Conservation (phyloP, 2,113 vertebrate genomes). For the Chaetura pelagica region DNA sequence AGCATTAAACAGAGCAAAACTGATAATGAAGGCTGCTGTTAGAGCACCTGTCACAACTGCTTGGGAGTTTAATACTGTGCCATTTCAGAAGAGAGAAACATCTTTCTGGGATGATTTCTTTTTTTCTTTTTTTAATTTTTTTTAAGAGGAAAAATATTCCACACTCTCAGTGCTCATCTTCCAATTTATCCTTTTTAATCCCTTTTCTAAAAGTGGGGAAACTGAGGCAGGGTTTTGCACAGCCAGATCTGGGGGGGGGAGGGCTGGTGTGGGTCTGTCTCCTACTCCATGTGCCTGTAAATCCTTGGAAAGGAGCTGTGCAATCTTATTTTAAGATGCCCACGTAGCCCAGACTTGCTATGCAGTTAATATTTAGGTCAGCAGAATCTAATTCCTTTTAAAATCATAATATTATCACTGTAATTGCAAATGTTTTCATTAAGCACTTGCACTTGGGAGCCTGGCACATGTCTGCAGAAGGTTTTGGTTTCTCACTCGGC, state of each 20-base stretch:
- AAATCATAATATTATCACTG: constrained; percentile 31
- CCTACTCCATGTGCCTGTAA: not conserved
- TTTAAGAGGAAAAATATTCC: not conserved
- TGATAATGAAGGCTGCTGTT: constrained; percentile 70
- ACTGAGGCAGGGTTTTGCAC: not conserved
- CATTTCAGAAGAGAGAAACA: constrained; percentile 30
- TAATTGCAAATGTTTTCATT: constrained; percentile 61
- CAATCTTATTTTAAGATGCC: not conserved
- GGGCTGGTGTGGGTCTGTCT: not conserved
- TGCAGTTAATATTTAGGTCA: constrained; percentile 44
- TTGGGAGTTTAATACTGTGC: constrained; percentile 64
- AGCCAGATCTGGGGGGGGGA: accelerated
- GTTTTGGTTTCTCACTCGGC: accelerated
- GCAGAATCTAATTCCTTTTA: constrained; percentile 36
- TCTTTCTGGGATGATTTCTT: not conserved
- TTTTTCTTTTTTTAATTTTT: not conserved
- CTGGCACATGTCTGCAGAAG: not conserved
- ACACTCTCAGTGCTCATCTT: not conserved
- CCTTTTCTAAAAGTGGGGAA: not conserved
- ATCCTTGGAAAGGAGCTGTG: not conserved
- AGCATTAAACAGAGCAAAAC: constrained; percentile 65
- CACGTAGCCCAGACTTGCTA: not conserved
- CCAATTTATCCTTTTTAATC: not conserved
- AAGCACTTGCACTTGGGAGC: not conserved
- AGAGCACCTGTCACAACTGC: constrained; percentile 70